Conservation (phyloP, 2,113 vertebrate species). For the Dasypus novemcinctus region DNA sequence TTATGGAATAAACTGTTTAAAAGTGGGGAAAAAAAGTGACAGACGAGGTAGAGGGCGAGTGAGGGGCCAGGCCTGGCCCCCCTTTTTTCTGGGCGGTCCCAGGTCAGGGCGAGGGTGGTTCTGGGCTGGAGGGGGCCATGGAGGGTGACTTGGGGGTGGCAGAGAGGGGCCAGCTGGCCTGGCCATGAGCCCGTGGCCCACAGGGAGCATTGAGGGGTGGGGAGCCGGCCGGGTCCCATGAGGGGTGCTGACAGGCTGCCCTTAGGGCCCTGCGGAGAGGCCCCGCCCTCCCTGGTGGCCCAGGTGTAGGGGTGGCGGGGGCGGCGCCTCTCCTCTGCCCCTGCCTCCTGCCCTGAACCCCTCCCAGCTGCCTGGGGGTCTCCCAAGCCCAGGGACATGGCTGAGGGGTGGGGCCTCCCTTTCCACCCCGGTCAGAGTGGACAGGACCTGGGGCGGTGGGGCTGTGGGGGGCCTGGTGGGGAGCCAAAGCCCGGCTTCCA, state of each 20-base stretch:
- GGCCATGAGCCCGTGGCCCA: not conserved
- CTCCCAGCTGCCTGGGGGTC: too few relatives aligned
- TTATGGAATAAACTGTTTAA: too few relatives aligned
- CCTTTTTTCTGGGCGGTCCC: not conserved
- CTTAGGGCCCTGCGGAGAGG: not conserved
- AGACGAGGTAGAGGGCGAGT: not conserved
- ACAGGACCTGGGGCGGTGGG: fast-evolving
- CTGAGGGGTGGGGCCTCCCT: not conserved
- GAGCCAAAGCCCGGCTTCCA: not conserved
- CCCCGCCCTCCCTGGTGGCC: fast-evolving
- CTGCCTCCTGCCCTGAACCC: too few relatives aligned
- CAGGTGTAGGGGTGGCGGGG: not conserved
- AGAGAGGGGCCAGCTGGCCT: not conserved
- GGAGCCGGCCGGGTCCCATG: not conserved
- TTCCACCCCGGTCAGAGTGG: not conserved
- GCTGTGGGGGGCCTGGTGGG: too few relatives aligned
- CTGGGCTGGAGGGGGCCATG: not conserved
- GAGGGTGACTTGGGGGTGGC: not conserved
- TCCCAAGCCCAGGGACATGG: too few relatives aligned
- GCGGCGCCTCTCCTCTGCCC: too few relatives aligned
- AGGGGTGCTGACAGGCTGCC: not conserved
- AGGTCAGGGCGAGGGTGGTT: not conserved
- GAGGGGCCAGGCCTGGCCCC: not conserved
- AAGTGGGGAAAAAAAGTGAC: too few relatives aligned
- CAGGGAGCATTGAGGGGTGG: not conserved